Base-by-base conservation (phyloP, 2,113 vertebrate species). In the Melanerpes formicivorus region DNA sequence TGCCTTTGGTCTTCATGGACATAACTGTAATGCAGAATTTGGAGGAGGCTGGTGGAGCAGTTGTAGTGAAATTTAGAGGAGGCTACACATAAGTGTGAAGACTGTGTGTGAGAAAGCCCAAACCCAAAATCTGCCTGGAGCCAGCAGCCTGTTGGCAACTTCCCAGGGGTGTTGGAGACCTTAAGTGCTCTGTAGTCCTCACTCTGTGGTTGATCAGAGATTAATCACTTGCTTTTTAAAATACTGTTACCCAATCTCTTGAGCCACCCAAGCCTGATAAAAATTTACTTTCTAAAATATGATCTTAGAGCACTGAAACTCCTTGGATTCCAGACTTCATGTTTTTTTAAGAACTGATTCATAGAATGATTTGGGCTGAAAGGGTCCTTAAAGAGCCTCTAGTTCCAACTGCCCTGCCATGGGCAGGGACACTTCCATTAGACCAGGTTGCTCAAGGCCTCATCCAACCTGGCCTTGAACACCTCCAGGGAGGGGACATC, bases 171-270 rank as follows among this genome's bases (percentile, higher is more conserved):
- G 77, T 71, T 90, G 95, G 92, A 94, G 92, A 94, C 93, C 94
- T 95, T 90, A 91, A 95, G 93, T 95, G 94, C 92, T 96, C 93
- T 91, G 95, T 92, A 94, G 85, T 90, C 88, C 75, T 93, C 95
- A 74, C 73, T 32, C 69, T 92, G 54, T 94, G 66, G 87, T 82
- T 93, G 87, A 96, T 94, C 94, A 84, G 70, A 95, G 88, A 96
- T 93, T 94, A 94, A 95, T 92, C 86, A 72, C 86, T 93, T 93
- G 88, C 75, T 96, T 95, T 97, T 94, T 96, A 1, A 97, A 96
- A 96, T 82, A 88, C 91, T 87, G 72, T 94, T 96, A 90, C 91
- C 81, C 85, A 95, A 93, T 93, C 79, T 93, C 59, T 91, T 90
- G 84, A 96, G 73, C 91, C 55, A 93, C 44, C 14, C 74, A 90